phyloP scores from a whole-genome alignment of 2,888 invertebrate species.

The Drosophila formosana region DNA sequence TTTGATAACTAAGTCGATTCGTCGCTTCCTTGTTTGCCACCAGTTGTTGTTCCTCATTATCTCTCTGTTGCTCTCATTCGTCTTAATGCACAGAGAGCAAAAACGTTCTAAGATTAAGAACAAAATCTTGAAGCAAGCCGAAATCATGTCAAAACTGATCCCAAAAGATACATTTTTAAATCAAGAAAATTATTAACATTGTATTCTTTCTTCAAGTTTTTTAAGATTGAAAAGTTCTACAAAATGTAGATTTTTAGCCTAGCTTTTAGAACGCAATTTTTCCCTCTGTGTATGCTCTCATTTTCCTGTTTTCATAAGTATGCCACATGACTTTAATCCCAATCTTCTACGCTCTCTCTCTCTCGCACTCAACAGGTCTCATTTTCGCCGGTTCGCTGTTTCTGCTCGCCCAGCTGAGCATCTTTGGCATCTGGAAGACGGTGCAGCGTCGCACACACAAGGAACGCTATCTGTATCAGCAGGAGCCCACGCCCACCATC shows the following conservation, averaged over 20 bases:
- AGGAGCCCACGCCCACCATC: conserved; percentile 78
- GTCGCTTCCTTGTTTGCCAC: conserved; percentile 51
- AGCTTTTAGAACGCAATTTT: too few species aligned
- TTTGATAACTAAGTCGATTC: conserved; percentile 68
- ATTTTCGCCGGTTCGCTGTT: conserved; percentile 94
- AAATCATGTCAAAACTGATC: too few species aligned
- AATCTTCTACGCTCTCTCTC: not conserved
- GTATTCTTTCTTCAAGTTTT: too few species aligned
- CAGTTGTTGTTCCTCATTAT: conserved; percentile 39
- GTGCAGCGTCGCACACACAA: conserved; percentile 83
- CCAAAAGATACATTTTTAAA: too few species aligned
- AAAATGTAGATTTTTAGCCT: too few species aligned
- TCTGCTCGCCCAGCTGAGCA: conserved; percentile 93
- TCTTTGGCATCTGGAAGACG: conserved; percentile 93
- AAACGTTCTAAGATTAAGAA: too few species aligned
- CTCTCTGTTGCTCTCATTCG: conserved; percentile 20
- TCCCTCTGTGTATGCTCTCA: conserved; percentile 2
- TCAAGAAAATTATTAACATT: too few species aligned
- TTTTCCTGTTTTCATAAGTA: not conserved
- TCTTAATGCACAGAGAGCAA: conserved; percentile 15
- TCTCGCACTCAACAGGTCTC: conserved; percentile 87
- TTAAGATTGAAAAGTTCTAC: too few species aligned
- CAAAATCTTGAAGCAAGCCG: too few species aligned
- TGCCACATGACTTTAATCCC: not conserved
- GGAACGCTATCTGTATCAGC: conserved; percentile 83